Base-by-base conservation (phyloP, 2,113 vertebrate genomes). In the Semnornis frantzii region DNA sequence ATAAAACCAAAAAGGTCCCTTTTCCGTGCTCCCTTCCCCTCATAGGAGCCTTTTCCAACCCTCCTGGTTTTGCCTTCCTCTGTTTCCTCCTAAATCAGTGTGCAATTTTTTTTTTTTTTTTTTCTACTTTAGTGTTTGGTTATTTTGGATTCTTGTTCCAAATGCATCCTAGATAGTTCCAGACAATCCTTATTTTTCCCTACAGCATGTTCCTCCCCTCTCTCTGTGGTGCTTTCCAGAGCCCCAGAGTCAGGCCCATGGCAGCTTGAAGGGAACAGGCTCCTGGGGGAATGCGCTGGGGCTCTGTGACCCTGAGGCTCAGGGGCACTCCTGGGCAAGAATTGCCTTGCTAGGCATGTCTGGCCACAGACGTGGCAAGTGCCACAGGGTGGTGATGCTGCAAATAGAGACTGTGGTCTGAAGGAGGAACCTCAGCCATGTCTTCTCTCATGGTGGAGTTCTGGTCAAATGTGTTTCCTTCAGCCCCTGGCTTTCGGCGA, bases 1-100 rank as follows among this genome's bases (percentile, higher is more conserved):
- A 97, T 97, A 98, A 98, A 98, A 97, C 98, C 98, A 98, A 98
- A 98, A 97, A 96, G 54, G 73, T 70, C 87, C 93, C 69, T 50
- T 88, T 90, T 52, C 87, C 72, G 8, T 81, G 25, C 59, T 57
- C 77, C 86, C 25, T 65, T 42, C 31, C 82, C 87, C 58, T 72
- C 2, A 1, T 30, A 94, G 92, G 95, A 96, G 79, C 85, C 62
- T 93, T 92, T 66, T 73, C 52, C 93, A 86, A 3, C 57, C 85
- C 66, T 94, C 64, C 77, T 69, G 28, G 39, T 80, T 91, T 93
- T 87, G 33, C 90, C 57, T 85, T 74, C 80, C 55, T 60, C 76
- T 31, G 18, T 87, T 91, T 69, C 77, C 65, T 80, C 3, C 1
- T 72, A 84, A 94, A 74, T 69, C 85, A 68, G 75, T 0, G 77